These are phyloP conservation scores for Limnephilus marmoratus DNA, from an alignment of 2,888 invertebrate genomes.

Conservation along the genomic window DNA sequence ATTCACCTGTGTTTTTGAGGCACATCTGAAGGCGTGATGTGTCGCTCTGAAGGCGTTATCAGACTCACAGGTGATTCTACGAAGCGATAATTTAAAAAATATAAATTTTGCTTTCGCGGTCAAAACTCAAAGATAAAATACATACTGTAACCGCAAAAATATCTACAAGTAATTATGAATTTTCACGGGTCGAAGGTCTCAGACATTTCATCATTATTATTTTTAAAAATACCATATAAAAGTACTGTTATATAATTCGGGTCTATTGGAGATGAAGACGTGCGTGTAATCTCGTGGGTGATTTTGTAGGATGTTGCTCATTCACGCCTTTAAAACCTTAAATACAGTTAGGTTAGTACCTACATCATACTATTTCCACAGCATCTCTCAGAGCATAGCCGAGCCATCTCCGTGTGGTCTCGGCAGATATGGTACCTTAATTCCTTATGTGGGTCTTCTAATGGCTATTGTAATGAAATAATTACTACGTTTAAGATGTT, in stretches of 20 bases:
- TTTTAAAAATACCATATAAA: background rate
- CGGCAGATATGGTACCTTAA: background rate
- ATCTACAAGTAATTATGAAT: background rate
- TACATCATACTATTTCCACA: background rate
- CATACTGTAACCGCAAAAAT: background rate
- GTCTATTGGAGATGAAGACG: background rate
- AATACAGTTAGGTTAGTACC: background rate
- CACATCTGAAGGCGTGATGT: too few species aligned
- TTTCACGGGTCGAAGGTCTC: background rate
- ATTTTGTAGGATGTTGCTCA: conserved; percentile 8
- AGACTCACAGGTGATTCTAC: too few species aligned
- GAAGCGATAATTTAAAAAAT: background rate
- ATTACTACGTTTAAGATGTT: background rate
- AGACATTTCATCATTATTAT: background rate
- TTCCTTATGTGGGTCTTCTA: conserved; percentile 8
- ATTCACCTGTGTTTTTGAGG: too few species aligned
- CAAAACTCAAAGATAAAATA: background rate
- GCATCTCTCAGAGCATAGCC: background rate
- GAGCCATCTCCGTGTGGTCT: conserved; percentile 10
- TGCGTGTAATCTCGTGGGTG: conserved; percentile 26
- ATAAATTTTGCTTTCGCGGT: background rate
- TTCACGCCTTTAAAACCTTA: conserved; percentile 11
- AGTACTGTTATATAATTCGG: background rate
- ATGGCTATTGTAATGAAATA: conserved; percentile 12
- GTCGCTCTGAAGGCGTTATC: too few species aligned